Evolutionary conservation across 2,797 vertebrate species (phyloP), one percentile per base, ranked within the genome.

Genomic region (Gymnoscopelus braueri): DNA sequence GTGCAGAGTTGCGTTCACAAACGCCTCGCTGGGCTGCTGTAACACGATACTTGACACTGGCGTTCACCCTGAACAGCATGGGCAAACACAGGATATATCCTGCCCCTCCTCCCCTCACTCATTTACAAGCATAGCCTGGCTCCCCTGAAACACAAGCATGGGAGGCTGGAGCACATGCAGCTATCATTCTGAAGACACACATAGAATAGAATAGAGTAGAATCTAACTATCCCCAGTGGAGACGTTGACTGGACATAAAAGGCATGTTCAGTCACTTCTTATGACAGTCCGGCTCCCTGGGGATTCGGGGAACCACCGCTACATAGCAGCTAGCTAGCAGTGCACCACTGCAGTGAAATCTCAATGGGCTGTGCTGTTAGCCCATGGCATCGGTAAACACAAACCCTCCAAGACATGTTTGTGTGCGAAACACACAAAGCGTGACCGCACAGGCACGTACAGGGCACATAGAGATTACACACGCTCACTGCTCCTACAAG

Each of bases 31-130:
- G 83, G 83, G 82, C 74, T 29, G 60, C 35, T 85, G 90, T 85
- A 91, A 93, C 88, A 81, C 80, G 85, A 91, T 64, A 69, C 88
- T 78, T 84, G 75, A 89, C 86, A 89, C 88, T 50, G 72, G 71
- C 44, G 67, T 84, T 91, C 83, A 88, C 87, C 90, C 88, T 63
- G 19, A 85, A 79, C 74, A 71, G 85, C 74, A 49, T 72, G 83
- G 85, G 77, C 72, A 89, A 74, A 80, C 87, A 88, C 84, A 87
- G 88, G 88, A 90, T 90, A 84, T 85, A 77, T 79, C 74, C 75
- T 12, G 5, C 59, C 60, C 63, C 55, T 63, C 15, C 58, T 51
- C 58, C 24, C 52, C 39, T 57, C 77, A 65, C 87, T 87, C 82
- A 1, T 68, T 84, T 84, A 48, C 79, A 84, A 75, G 75, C 74